phyloP scores from a whole-genome alignment of 2,888 invertebrate species.

The Erannis defoliaria region DNA sequence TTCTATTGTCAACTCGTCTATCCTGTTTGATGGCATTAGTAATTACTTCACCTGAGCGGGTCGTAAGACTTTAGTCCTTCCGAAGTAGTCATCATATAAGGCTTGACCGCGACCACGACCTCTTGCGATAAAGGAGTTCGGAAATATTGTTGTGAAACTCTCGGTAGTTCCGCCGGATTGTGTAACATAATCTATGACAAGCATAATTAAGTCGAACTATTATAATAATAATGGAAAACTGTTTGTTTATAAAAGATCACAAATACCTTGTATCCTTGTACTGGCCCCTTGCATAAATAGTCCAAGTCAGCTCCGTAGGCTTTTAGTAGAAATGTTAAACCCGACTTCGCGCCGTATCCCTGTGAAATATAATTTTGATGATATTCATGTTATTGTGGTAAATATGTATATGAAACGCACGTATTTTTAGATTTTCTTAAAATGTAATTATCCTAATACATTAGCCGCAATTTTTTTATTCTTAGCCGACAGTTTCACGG shows the following conservation, averaged over 20 bases:
- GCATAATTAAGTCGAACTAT: slow-evolving; percentile 13
- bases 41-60: slow-evolving; percentile 74
- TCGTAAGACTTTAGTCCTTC: slow-evolving; percentile 88
- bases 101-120: slow-evolving; percentile 90
- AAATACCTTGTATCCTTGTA: slow-evolving; percentile 90
- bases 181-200: slow-evolving; percentile 87
- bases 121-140: slow-evolving; percentile 90
- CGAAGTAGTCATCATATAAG: slow-evolving; percentile 92
- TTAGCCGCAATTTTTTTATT: too few species aligned
- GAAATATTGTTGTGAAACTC: slow-evolving; percentile 90
- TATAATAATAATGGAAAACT: not conserved
- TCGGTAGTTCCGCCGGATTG: slow-evolving; percentile 89
- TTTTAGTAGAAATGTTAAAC: slow-evolving; percentile 88
- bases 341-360: slow-evolving; percentile 89
- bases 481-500: too few species aligned
- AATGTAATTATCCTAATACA: too few species aligned
- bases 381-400: not conserved
- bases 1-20: too few species aligned
- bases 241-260: not conserved
- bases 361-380: slow-evolving; percentile 48
- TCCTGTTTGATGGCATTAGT: slow-evolving; percentile 55
- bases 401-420: not conserved
- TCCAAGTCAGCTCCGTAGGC: slow-evolving; percentile 88
- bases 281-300: slow-evolving; percentile 90
- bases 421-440: not conserved